Conservation (phyloP, 1,140 invertebrate genomes). For the Bathynomus jamesi region DNA sequence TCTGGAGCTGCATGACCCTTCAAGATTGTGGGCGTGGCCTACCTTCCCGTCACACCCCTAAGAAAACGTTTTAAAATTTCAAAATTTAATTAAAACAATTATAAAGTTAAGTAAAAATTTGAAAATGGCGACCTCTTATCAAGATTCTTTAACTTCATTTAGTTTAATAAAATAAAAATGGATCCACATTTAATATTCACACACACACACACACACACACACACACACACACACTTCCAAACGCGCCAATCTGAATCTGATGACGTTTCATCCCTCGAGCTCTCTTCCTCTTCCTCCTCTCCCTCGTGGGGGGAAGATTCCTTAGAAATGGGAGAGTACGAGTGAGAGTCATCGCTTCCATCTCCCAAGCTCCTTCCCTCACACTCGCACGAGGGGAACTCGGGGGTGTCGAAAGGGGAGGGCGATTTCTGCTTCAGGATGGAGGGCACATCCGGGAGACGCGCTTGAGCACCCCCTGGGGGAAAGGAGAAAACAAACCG, state of each 20-base stretch:
- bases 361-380: constrained; percentile 12
- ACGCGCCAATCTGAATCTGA: constrained; percentile 27
- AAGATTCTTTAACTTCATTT: too few species aligned
- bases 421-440: constrained; percentile 31
- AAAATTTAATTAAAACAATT: too few species aligned
- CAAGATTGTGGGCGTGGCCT: too few species aligned
- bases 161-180: too few species aligned
- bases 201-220: too few species aligned
- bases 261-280: not conserved
- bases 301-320: constrained; percentile 9
- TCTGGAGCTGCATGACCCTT: too few species aligned
- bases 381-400: constrained; percentile 6
- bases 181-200: too few species aligned
- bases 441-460: constrained; percentile 24
- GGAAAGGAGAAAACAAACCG: not conserved
- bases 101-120: too few species aligned
- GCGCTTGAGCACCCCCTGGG: constrained; percentile 13
- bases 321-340: constrained; percentile 8
- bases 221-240: too few species aligned
- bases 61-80: too few species aligned
- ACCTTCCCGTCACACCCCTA: too few species aligned
- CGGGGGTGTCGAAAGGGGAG: constrained; percentile 3
- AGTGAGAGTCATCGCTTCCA: constrained; percentile 17
- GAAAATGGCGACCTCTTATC: too few species aligned
- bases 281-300: not conserved